Base-by-base conservation (phyloP, 2,888 invertebrate genomes). In the Fabriciana adippe region DNA sequence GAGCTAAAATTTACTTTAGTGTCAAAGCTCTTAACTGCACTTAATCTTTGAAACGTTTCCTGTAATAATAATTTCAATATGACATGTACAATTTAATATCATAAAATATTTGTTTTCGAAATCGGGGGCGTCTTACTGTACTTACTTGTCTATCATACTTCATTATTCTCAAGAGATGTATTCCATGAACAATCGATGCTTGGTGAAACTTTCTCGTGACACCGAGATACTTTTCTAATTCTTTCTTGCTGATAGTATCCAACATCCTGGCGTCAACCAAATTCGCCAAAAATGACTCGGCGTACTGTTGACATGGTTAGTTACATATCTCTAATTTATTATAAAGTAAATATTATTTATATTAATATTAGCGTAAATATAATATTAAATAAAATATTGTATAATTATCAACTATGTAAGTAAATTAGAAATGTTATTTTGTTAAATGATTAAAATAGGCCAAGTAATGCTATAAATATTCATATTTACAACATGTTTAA, bases 191-290 rank as follows among this genome's bases (percentile, higher is more conserved):
- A 76, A 99, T 96, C 77, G 98, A 98, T 13, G 97, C 97, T 89
- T 98, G 98, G 91, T 98, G 98, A 88, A 98, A 98, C 88, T 98
- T 98, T 72, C 98, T 94, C 50, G 97, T 97, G 11, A 99, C 97
- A 8, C 97, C 97, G 66, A 99, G 94, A 84, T 97, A 96, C 87
- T 98, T 98, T 87, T 98, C 98, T 80, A 99, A 92, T 84, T 99
- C 98, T 83, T 98, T 98, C 88, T 98, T 97, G 79, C 97, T 97
- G 76, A 99, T 94, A 69, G 97, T 97, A 82, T 98, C 98, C 83
- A 99, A 90, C 95, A 99, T 97, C 68, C 98, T 94, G 2, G 98
- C 98, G 86, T 99, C 98, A 21, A 99, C 97, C 87, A 98, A 94
- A 80, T 96, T 97, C 55, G 96, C 95, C 74, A 97, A 94, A 86